A percentile compares a stretch with the other conserved stretches of the same genome.
Conservation (phyloP, 2,113 vertebrate species). For the Spea bombifrons region DNA sequence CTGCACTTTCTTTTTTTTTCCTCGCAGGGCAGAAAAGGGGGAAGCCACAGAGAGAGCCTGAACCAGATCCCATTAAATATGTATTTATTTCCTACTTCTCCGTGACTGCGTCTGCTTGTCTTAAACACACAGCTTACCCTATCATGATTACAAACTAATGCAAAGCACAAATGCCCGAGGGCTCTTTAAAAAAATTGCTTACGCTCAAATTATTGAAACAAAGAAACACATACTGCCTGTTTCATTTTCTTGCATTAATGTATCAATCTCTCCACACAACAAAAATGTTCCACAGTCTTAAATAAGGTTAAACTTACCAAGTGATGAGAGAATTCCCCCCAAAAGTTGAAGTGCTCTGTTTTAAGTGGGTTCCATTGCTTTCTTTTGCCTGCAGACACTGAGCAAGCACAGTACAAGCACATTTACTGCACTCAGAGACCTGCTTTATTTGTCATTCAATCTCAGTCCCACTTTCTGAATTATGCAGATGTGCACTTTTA, state of each 20-base stretch:
- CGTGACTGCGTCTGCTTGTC: neutral
- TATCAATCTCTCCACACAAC: too few relatives aligned
- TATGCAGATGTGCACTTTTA: constrained; percentile 79
- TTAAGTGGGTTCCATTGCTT: constrained; percentile 4
- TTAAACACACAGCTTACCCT: neutral
- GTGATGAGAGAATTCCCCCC: constrained; percentile 67
- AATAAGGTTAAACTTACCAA: constrained; percentile 66
- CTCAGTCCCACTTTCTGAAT: constrained; percentile 70
- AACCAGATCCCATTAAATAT: constrained; percentile 54
- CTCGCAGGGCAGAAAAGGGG: constrained; percentile 53
- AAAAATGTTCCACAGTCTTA: too few relatives aligned
- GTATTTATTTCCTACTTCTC: constrained; percentile 21
- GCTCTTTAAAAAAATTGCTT: too few relatives aligned
- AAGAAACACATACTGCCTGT: too few relatives aligned
- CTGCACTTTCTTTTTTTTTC: constrained; percentile 57
- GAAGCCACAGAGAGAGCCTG: constrained; percentile 52
- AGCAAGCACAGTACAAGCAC: constrained; percentile 61
- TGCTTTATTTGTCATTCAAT: constrained; percentile 63
- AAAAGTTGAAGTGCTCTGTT: constrained; percentile 62
- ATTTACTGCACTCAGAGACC: constrained; percentile 68
- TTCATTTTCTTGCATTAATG: too few relatives aligned
- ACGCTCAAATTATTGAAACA: too few relatives aligned
- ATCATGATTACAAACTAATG: neutral
- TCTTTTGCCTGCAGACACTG: constrained; percentile 67
- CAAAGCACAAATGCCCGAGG: too few relatives aligned